Evolutionary conservation across 64 coral and sea anemone species (phyloP), one percentile per base, ranked within the genome.

Genomic region (Hydrozoanthus tunicans): DNA sequence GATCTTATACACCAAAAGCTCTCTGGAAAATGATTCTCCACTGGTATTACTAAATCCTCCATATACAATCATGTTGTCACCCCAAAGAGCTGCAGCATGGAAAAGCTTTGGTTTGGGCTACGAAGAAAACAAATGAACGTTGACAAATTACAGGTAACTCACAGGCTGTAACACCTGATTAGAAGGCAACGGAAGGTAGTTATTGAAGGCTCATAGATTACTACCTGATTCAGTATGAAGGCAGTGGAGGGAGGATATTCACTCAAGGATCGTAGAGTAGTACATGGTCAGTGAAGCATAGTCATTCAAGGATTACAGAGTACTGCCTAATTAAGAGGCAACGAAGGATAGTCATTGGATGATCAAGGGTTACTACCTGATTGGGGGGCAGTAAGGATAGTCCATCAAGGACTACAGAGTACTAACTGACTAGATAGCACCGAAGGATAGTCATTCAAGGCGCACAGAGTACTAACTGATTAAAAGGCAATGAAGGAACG

Each of bases 61-160:
- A 70, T 91, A 96, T 5, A 94, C 83, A 56, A 96, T 58, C 95
- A 96, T 94, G 4, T 56, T 58, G 32, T 92, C 95, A 73, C 81
- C 79, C 56, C 89, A 6, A 6, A 96, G 51, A 6, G 53, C 78
- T 8, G 95, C 92, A 51, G 92, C 77, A 57, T 96, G 95, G 60
- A 96, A 96, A 59, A 91, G 93, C 78, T 94, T 96, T 62, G 95
- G 95, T 51, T 32, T 75, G 8, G 92, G 95, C 95, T 96, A 54
- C 8, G 6, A 56, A 73, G 7, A 73, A 59, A 15, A 60, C 9
- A 88, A 51, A 7, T 51, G 20, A 13, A 58, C 4, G 24, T 9
- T 15, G 7, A 4, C 26, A 9, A n/a, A 6, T 23, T 4, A 52
- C 20, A 20, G 20, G 20, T 20, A 20, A 20, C 20, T 20, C 20